Evolutionary conservation across 2,888 invertebrate genomes (phyloP), one percentile per base, ranked within the genome.

Genomic region (Athalia rosae): DNA sequence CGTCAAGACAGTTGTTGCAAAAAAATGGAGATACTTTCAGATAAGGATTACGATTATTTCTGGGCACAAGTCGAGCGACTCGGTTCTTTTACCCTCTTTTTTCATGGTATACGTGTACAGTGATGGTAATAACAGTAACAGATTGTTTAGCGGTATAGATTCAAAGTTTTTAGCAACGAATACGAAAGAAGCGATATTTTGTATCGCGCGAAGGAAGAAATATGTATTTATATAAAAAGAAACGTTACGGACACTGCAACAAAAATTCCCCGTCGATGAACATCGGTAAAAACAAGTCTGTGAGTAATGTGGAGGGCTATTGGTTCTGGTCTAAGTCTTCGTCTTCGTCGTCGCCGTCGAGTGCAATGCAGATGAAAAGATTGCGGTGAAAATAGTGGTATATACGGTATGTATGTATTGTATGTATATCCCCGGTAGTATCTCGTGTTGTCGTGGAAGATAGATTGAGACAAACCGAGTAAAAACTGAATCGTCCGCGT

Each of bases 401-500:
- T 28, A 28, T 28, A 28, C 28, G 28, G 28, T 28, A 28, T 28
- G 28, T n/a, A n/a, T n/a, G n/a, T n/a, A n/a, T n/a, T n/a, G n/a
- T 28, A 28, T 28, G 28, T 28, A 28, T 28, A 56, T 56, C 71
- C 58, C 53, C 47, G 67, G 50, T 50, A 48, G 56, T 71, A 71
- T 71, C 71, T 58, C 41, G 45, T 56, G 7, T 28, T 43, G 56
- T 43, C 50, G 58, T 71, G 71, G 58, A 58, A 71, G 71, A 71
- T 71, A 71, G 71, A 71, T 71, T 71, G 71, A 71, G 71, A 71
- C 71, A 71, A 71, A 71, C 71, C 56, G 71, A n/a, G 43, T 71
- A 71, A 71, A 71, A 71, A 71, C 41, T 45, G 71, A 71, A 50
- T 58, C 71, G 56, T 71, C 58, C 56, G 28, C 28, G 45, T 71